These are phyloP conservation scores for Epinephelus moara DNA, from an alignment of 2,113 vertebrate species.

Conservation along the genomic window DNA sequence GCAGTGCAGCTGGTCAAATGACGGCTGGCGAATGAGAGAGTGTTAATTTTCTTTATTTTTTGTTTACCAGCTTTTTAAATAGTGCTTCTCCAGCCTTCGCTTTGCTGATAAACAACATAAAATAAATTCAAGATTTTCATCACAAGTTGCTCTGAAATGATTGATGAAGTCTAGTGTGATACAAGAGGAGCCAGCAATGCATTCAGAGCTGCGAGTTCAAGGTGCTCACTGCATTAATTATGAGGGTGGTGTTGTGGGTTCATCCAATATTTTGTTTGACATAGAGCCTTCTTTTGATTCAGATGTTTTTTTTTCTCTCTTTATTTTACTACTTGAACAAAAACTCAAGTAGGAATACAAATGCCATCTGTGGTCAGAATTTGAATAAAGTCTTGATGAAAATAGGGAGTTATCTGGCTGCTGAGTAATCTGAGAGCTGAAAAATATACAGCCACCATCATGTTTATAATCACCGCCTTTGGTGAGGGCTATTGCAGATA, in stretches of 20 bases:
- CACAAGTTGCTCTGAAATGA: conserved; percentile 25
- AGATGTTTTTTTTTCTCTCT: background rate
- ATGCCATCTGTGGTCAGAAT: background rate
- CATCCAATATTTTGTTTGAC: conserved; percentile 4
- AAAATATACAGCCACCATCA: background rate
- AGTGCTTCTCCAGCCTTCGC: background rate
- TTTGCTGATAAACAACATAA: background rate
- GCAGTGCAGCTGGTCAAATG: background rate
- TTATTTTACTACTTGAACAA: background rate
- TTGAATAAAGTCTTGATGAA: conserved; percentile 17
- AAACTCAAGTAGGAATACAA: background rate
- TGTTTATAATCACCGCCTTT: conserved; percentile 17
- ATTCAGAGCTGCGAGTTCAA: conserved; percentile 10
- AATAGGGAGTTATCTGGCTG: background rate
- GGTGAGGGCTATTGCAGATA: background rate
- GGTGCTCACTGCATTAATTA: conserved; percentile 18
- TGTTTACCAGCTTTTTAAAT: background rate
- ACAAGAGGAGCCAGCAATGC: background rate
- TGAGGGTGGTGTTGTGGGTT: background rate
- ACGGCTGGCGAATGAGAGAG: background rate
- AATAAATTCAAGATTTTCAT: conserved; percentile 28
- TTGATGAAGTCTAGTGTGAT: conserved; percentile 3
- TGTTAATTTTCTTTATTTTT: background rate
- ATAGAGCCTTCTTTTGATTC: background rate
- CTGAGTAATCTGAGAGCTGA: background rate